Conservation (phyloP, 1,140 invertebrate species). For the Hycleus phaleratus region DNA sequence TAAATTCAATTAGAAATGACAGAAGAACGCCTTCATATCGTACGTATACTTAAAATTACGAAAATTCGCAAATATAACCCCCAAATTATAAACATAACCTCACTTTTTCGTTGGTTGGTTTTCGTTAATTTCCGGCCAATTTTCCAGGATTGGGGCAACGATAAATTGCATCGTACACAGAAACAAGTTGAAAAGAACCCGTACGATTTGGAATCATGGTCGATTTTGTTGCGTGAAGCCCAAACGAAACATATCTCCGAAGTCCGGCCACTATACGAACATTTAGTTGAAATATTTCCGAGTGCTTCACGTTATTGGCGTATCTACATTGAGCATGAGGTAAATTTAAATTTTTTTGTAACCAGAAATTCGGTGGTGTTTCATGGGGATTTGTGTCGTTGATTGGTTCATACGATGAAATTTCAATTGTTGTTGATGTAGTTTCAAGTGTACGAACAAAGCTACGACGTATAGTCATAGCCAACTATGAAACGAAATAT, state of each 20-base stretch:
- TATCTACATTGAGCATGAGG: constrained; percentile 99
- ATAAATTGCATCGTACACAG: constrained; percentile 70
- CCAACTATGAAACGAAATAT: no score
- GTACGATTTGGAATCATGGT: constrained; percentile 96
- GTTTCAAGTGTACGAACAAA: no score
- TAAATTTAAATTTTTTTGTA: constrained; percentile 39
- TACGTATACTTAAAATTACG: constrained; percentile 24
- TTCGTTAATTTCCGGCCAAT: constrained; percentile 6
- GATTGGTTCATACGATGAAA: no score
- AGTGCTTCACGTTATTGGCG: constrained; percentile 98
- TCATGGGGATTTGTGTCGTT: no score
- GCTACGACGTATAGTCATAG: no score
- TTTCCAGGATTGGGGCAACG: constrained; percentile 78
- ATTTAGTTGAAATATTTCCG: constrained; percentile 86
- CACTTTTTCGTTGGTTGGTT: neutral
- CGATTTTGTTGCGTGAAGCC: constrained; percentile 84
- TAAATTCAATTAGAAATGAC: constrained; percentile 19
- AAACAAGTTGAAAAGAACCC: constrained; percentile 74
- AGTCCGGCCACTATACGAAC: constrained; percentile 87
- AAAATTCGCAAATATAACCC: neutral
- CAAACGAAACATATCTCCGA: constrained; percentile 86
- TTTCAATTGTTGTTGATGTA: no score
- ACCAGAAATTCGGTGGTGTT: neutral
- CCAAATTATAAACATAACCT: neutral
- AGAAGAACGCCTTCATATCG: constrained; percentile 36